Base-by-base conservation (phyloP, 2,797 vertebrate genomes). In the Characodon lateralis region DNA sequence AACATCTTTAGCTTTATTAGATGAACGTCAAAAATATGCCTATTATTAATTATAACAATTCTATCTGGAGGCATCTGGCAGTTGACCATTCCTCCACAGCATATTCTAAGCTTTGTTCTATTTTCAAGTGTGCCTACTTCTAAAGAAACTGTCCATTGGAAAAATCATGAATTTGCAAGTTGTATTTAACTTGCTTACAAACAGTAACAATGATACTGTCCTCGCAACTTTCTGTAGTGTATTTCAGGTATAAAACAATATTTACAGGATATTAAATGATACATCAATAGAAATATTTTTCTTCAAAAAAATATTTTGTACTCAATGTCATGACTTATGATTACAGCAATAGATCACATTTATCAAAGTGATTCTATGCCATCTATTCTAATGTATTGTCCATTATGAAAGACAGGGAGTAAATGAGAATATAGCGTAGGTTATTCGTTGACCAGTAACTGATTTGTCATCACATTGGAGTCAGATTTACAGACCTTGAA, bases 361-460 rank as follows among this genome's bases (percentile, higher is more conserved):
- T 46, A 50, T 43, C 55, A 22, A 41, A 82, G 75, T 58, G 71
- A 73, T 43, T 81, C 59, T 35, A 61, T 70, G 59, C 77, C 75
- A 61, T 66, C 35, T 56, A 69, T 77, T 77, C 78, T 13, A 46
- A 78, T 35, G 73, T 9, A 63, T 72, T 78, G 72, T 88, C 75
- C 69, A 79, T 79, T 63, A 73, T 77, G 61, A 79, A 72, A 81
- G 76, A 80, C 50, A 24, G 46, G 53, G 66, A 77, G 71, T 13
- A 46, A 26, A 78, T 75, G 58, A 48, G 73, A 7, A 14, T 79
- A 72, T 79, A 46, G 76, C 50, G 71, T 72, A 3, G 13, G 72
- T 80, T 86, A 84, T 88, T 80, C 77, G 83, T 82, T 83, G 72
- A 59, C 74, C 76, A 43, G 0, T 87, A 87, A 86, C 66, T 73